Percentiles rank a stretch among this genome's conserved stretches.
Evolutionary conservation across 2,797 vertebrate species (phyloP).

Genomic region (Staurois parvus): DNA sequence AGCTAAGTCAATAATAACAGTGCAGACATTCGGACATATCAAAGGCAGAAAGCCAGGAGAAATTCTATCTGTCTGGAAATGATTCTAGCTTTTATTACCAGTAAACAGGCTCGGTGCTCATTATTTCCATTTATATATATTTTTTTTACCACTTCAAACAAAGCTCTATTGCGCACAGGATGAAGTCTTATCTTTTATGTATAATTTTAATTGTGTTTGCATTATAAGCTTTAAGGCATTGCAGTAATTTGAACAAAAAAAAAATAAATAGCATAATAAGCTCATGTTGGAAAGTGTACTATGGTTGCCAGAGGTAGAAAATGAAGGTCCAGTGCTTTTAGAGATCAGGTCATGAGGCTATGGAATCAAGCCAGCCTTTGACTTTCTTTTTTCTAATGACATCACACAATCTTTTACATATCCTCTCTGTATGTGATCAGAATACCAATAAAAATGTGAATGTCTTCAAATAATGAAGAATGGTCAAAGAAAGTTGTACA

Average conservation of each 20-base stretch:
- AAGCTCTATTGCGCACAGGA: conserved; percentile 29
- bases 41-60: conserved; percentile 54
- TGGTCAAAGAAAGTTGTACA: too few species aligned
- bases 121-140: conserved; percentile 56
- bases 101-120: conserved; percentile 53
- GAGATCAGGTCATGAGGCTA: not conserved
- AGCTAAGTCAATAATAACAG: conserved; percentile 57
- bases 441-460: not conserved
- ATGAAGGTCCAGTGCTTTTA: not conserved
- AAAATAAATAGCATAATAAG: not conserved
- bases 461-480: too few species aligned
- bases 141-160: conserved; percentile 54
- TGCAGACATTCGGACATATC: conserved; percentile 58
- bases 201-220: conserved; percentile 52
- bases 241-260: conserved; percentile 49
- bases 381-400: not conserved
- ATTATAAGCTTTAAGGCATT: conserved; percentile 37
- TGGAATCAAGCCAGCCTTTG: not conserved
- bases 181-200: conserved; percentile 41
- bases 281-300: not conserved
- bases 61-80: conserved; percentile 56
- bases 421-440: not conserved
- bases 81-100: conserved; percentile 56
- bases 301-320: not conserved
- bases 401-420: not conserved